Percentiles rank a stretch among this genome's conserved stretches.
These are phyloP conservation scores for Eueides isabella DNA, from an alignment of 1,140 invertebrate species.

Conservation along the genomic window DNA sequence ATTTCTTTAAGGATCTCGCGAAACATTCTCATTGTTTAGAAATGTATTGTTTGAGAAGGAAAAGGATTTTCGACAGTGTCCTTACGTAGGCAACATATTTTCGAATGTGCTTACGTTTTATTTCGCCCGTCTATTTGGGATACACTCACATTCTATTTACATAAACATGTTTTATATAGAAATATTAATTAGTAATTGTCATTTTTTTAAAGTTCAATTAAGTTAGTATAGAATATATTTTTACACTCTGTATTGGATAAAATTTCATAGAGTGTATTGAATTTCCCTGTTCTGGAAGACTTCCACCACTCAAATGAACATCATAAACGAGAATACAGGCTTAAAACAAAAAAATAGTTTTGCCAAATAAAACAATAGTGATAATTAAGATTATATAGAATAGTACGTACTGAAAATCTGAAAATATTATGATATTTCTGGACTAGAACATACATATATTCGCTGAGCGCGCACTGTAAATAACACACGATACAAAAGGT, in stretches of 20 bases:
- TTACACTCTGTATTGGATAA: too few species aligned
- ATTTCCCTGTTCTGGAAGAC: too few species aligned
- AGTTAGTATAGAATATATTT: too few species aligned
- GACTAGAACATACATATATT: neutral
- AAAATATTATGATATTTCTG: neutral
- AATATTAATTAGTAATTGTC: neutral
- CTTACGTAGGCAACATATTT: constrained; percentile 26
- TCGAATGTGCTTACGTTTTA: constrained; percentile 24
- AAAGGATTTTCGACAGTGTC: constrained; percentile 22
- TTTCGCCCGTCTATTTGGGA: constrained; percentile 5
- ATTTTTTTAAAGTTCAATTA: too few species aligned
- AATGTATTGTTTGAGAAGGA: constrained; percentile 28
- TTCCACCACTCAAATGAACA: too few species aligned
- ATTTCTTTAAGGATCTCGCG: constrained; percentile 35
- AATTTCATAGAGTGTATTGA: too few species aligned
- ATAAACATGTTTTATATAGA: neutral
- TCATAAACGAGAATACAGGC: too few species aligned
- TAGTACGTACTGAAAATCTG: neutral
- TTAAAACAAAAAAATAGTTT: neutral
- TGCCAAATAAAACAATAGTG: neutral
- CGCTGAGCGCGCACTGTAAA: neutral
- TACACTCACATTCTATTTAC: neutral
- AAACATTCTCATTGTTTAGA: constrained; percentile 29
- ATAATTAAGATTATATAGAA: neutral
- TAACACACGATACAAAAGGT: constrained; percentile 12